A percentile compares a stretch with the other conserved stretches of the same genome.
Evolutionary conservation across 2,113 vertebrate species (phyloP).

Genomic region (Mesoclemmys tuberculata): DNA sequence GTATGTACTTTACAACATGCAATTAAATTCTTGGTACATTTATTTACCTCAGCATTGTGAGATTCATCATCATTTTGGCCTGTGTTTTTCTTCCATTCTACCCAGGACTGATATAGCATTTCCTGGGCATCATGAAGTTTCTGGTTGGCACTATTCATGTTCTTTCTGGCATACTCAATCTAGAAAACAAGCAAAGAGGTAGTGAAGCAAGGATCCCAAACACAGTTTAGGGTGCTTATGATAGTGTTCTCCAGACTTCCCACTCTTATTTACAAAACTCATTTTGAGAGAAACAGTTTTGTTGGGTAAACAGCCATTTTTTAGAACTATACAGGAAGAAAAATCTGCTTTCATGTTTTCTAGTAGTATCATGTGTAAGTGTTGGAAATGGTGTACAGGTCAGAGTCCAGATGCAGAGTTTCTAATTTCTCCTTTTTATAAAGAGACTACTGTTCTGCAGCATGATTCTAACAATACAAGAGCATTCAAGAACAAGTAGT

Average conservation of each 20-base stretch:
- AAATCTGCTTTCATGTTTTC: background rate
- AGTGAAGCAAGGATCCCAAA: constrained; percentile 13
- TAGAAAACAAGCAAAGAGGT: constrained; percentile 69
- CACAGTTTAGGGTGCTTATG: background rate
- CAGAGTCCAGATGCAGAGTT: too few relatives aligned
- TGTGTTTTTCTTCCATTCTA: constrained; percentile 83
- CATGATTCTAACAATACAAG: background rate
- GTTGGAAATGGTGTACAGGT: background rate
- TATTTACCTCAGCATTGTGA: constrained; percentile 84
- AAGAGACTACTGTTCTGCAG: background rate
- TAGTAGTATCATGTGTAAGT: background rate
- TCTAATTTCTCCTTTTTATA: too few relatives aligned
- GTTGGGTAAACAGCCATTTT: background rate
- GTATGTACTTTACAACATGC: too few relatives aligned
- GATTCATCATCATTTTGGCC: constrained; percentile 71
- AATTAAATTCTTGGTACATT: background rate
- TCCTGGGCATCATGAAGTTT: constrained; percentile 83
- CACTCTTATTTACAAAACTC: too few relatives aligned
- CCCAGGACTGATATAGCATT: constrained; percentile 81
- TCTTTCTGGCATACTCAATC: constrained; percentile 90
- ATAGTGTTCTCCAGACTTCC: too few relatives aligned
- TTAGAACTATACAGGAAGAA: background rate
- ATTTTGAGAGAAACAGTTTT: background rate
- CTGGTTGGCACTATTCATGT: constrained; percentile 86
- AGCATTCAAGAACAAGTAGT: background rate